Evolutionary conservation across 1,140 invertebrate species (phyloP).

Genomic region (Leptonema lineaticorne): DNA sequence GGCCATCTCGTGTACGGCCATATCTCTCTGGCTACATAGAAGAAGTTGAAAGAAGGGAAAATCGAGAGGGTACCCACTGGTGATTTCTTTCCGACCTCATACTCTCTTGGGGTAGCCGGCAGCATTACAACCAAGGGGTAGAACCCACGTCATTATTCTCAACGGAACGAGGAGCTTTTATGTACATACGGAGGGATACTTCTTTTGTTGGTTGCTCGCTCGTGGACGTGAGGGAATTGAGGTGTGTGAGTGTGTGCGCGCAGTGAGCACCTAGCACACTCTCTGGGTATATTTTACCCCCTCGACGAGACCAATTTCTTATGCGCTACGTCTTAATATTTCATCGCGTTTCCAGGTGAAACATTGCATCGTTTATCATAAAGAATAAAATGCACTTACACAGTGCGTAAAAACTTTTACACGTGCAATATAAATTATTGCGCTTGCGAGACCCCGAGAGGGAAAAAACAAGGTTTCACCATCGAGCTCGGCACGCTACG

Average conservation of each 20-base stretch:
- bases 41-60: neutral
- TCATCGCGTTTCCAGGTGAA: too few species aligned
- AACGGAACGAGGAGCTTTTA: constrained; percentile 6
- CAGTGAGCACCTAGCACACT: neutral
- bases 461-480: too few species aligned
- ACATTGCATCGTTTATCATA: too few species aligned
- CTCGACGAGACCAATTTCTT: too few species aligned
- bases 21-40: neutral
- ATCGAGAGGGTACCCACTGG: neutral
- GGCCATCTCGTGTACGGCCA: neutral
- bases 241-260: too few species aligned
- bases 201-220: constrained; percentile 14
- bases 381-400: too few species aligned
- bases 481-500: too few species aligned
- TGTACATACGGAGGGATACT: constrained; percentile 10
- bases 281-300: constrained; percentile 1
- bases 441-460: too few species aligned
- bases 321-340: too few species aligned
- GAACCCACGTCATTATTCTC: constrained; percentile 15
- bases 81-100: neutral
- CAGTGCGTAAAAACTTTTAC: too few species aligned
- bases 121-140: neutral
- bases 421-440: too few species aligned
- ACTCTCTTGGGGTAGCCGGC: neutral
- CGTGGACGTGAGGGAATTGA: neutral